Evolutionary conservation across 2,113 vertebrate genomes (phyloP).

Genomic region (human): GRCh38 chr7:42475501-42476000

Average conservation of each 20-base stretch:
- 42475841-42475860: background rate
- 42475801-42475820: background rate
- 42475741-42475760: background rate
- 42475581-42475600: background rate
- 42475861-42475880: background rate
- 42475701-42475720: background rate
- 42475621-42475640: background rate
- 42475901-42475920: background rate
- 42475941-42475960: background rate
- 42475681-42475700: background rate
- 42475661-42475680: background rate
- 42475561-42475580: background rate
- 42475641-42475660: background rate
- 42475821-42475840: background rate
- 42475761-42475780: background rate
- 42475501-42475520: background rate
- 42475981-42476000: background rate
- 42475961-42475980: background rate
- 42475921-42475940: background rate
- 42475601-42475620: background rate
- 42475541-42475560: background rate
- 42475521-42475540: background rate
- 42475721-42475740: background rate
- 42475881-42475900: background rate
- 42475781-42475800: background rate